Evolutionary conservation across 2,113 vertebrate species (phyloP).

Genomic region (Dascyllus trimaculatus): DNA sequence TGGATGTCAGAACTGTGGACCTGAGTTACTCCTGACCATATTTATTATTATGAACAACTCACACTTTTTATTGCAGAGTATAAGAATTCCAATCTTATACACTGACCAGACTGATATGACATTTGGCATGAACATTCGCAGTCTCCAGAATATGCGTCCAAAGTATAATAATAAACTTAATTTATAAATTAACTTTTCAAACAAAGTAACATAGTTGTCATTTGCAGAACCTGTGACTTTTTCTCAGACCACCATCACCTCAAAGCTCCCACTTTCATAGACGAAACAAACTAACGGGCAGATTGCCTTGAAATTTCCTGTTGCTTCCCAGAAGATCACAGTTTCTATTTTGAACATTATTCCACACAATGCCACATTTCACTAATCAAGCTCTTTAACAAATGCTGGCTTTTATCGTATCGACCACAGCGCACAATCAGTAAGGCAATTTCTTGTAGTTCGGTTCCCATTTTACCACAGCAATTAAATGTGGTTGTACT

Average conservation of each 20-base stretch:
- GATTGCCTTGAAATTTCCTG: not conserved
- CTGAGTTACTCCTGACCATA: constrained; percentile 7
- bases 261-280: too few relatives aligned
- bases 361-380: constrained; percentile 6
- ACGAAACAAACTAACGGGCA: not conserved
- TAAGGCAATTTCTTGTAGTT: not conserved
- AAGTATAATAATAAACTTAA: not conserved
- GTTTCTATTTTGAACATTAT: not conserved
- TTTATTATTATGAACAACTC: constrained; percentile 17
- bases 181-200: not conserved
- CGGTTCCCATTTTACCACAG: not conserved
- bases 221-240: too few relatives aligned
- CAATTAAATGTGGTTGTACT: constrained; percentile 8
- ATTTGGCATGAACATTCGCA: not conserved
- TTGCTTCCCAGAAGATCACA: not conserved
- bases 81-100: not conserved
- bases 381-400: not conserved
- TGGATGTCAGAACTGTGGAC: constrained; percentile 46
- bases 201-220: not conserved
- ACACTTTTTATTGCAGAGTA: not conserved
- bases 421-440: not conserved
- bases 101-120: not conserved
- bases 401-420: not conserved
- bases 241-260: too few relatives aligned
- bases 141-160: not conserved